Conservation (phyloP, 23 tunicate species). For the Ciona savignyi region DNA sequence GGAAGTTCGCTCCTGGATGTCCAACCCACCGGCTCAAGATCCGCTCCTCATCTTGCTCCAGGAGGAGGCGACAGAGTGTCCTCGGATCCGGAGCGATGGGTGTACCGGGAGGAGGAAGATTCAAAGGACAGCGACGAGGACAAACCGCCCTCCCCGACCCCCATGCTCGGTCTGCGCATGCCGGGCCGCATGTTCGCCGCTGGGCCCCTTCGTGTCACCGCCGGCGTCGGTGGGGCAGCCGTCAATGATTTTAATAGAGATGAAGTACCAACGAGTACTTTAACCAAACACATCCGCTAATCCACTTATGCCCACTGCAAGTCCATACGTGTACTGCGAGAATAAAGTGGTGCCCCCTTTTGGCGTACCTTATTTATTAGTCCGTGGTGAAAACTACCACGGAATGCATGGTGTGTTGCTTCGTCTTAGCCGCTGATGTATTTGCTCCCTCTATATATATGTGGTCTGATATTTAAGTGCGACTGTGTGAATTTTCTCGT, state of each 20-base stretch:
- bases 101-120: neutral
- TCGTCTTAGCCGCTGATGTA: no score
- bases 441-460: no score
- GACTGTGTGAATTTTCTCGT: no score
- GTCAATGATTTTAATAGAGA: constrained; percentile 10
- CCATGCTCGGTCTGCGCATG: constrained; percentile 6
- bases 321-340: no score
- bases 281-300: constrained; percentile 8
- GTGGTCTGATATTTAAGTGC: no score
- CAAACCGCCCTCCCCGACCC: constrained; percentile 54
- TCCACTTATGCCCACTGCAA: no score
- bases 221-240: constrained; percentile 1
- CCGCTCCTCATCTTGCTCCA: constrained; percentile 1
- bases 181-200: constrained; percentile 4
- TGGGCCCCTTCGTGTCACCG: constrained; percentile 5
- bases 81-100: constrained; percentile 17
- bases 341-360: no score
- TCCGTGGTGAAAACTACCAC: no score
- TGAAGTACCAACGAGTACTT: constrained; percentile 1
- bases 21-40: neutral
- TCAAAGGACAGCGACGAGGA: constrained; percentile 25
- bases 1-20: neutral
- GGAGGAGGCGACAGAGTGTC: neutral
- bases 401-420: no score
- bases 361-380: no score